phyloP scores from a whole-genome alignment of 2,113 vertebrate genomes.

The Thalassoma bifasciatum region DNA sequence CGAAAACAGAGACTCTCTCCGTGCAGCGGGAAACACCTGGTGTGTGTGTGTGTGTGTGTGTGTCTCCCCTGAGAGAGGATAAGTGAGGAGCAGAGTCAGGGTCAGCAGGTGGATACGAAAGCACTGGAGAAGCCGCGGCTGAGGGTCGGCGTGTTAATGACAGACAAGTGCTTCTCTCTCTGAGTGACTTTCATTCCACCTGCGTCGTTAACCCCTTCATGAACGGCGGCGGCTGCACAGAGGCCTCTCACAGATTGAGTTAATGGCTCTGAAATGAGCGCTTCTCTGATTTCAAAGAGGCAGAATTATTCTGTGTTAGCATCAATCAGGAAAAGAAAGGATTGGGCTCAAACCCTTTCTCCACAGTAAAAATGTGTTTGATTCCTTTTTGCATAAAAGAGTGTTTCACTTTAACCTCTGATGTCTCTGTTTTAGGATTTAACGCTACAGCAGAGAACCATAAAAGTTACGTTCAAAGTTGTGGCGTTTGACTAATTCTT shows the following conservation, averaged over 20 bases:
- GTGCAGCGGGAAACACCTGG: constrained; percentile 58
- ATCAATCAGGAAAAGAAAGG: constrained; percentile 12
- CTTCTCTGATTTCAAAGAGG: constrained; percentile 51
- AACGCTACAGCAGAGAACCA: no score
- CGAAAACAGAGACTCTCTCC: constrained; percentile 47
- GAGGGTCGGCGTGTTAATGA: constrained; percentile 41
- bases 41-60: neutral
- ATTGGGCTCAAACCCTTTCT: constrained; percentile 1
- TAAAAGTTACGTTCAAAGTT: no score
- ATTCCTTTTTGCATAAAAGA: neutral
- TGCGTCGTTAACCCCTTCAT: constrained; percentile 51
- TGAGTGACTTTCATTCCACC: constrained; percentile 40
- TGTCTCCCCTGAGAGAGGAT: constrained; percentile 4
- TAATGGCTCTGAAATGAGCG: constrained; percentile 52
- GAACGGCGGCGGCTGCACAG: constrained; percentile 26
- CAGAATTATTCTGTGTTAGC: constrained; percentile 2
- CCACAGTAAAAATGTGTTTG: neutral
- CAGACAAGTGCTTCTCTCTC: constrained; percentile 32
- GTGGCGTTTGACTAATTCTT: no score
- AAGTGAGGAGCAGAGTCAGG: constrained; percentile 7
- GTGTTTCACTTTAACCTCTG: neutral
- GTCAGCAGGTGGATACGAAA: constrained; percentile 63
- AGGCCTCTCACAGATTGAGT: constrained; percentile 43
- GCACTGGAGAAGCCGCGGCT: constrained; percentile 18
- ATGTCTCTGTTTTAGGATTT: no score